Evolutionary conservation across 2,888 invertebrate genomes (phyloP).

Genomic region (Brassicogethes aeneus): DNA sequence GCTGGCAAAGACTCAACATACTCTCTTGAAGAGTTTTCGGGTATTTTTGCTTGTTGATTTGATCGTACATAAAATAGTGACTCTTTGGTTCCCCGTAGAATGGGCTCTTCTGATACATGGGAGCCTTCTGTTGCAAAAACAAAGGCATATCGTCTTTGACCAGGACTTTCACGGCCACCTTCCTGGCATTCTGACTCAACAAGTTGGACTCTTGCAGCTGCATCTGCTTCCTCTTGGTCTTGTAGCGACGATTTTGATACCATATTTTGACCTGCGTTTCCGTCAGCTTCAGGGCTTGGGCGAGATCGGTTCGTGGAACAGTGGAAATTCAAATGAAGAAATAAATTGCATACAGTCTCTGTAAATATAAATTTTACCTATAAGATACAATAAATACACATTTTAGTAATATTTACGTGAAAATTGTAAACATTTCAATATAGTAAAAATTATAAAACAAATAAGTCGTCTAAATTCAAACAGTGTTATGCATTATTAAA

Average conservation of each 20-base stretch:
- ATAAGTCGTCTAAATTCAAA: too few species aligned
- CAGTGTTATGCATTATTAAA: too few species aligned
- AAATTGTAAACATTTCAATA: too few species aligned
- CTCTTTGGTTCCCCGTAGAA: conserved; percentile 29
- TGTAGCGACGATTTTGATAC: conserved; percentile 65
- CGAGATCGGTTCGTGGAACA: conserved; percentile 87
- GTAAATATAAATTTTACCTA: too few species aligned
- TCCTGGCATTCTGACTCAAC: conserved; percentile 61
- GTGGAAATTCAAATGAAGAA: too few species aligned
- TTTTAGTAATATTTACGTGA: too few species aligned
- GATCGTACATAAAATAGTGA: conserved; percentile 37
- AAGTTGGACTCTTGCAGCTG: conserved; percentile 67
- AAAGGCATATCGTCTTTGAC: conserved; percentile 73
- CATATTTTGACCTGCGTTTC: conserved; percentile 80
- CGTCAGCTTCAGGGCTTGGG: conserved; percentile 77
- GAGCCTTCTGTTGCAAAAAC: conserved; percentile 35
- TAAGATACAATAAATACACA: too few species aligned
- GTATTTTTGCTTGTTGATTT: conserved; percentile 36
- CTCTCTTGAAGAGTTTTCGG: conserved; percentile 38
- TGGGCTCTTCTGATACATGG: conserved; percentile 24
- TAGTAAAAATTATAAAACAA: too few species aligned
- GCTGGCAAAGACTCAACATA: conserved; percentile 39
- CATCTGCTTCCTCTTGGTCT: conserved; percentile 87
- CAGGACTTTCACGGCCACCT: conserved; percentile 86
- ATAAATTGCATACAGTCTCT: too few species aligned